Base-by-base conservation (phyloP, 2,113 vertebrate genomes). In the Vombatus ursinus region DNA sequence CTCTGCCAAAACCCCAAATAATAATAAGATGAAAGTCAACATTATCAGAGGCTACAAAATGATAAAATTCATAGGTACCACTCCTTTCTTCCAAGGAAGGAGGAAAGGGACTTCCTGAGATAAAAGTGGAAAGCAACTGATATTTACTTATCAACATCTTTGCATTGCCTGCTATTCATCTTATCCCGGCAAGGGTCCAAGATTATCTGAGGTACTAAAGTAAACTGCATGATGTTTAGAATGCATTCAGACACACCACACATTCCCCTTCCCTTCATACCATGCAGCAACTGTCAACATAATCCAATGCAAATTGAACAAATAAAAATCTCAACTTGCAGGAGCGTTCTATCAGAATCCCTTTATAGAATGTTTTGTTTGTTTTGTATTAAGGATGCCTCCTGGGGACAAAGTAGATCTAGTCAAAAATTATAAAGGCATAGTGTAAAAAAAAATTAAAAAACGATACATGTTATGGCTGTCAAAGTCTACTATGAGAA, bases 331-430 rank as follows among this genome's bases (percentile, higher is more conserved):
- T 50, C 53, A 93, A 77, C 92, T 90, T 89, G 28, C n/a, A 50
- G 48, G 47, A 53, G 14, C 24, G 50, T 61, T 19, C 89, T 53
- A 93, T 90, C n/a, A 93, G 50, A 93, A 93, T 50, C n/a, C 68
- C 37, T 84, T 84, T 44, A 22, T 23, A 84, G 48, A 96, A 23
- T 50, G 28, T 50, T 93, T 89, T 84, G 37, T n/a, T n/a, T 61
- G 61, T 37, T n/a, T 50, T 50, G 84, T 90, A 91, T 54, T 92
- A 92, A 95, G 94, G 77, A 84, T n/a, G 91, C 84, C 95, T 95
- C 57, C 93, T 89, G 50, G 91, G 54, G 68, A 92, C 61, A 61
- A 95, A 90, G 92, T 37, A 37, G 44, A 93, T 44, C 49, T 52
- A 57, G 54, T 14, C 91, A 84, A 84, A 93, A 92, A 96, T 31